Percentiles rank a stretch among this genome's conserved stretches.
Evolutionary conservation across 2,797 vertebrate species (phyloP).

Genomic region (Enteromius afrohamiltoni): DNA sequence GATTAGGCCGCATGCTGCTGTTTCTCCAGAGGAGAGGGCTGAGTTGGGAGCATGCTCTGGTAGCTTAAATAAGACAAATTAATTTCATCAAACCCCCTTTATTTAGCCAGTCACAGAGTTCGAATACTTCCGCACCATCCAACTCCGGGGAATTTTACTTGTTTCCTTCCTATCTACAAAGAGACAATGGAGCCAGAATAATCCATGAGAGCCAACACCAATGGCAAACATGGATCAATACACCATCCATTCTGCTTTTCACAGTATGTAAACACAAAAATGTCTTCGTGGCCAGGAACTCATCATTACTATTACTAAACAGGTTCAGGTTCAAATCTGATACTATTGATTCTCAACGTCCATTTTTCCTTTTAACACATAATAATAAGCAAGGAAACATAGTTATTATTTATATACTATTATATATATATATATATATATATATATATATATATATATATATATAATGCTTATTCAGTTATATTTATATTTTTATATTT

Average conservation of each 20-base stretch:
- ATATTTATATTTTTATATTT: too few relatives aligned
- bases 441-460: too few relatives aligned
- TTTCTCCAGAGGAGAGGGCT: constrained; percentile 74
- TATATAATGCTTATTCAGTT: too few relatives aligned
- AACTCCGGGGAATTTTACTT: background rate
- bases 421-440: too few relatives aligned
- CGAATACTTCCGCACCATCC: constrained; percentile 75
- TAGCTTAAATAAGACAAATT: background rate
- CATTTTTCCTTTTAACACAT: background rate
- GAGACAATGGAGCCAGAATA: constrained; percentile 2
- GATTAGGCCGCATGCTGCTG: constrained; percentile 67
- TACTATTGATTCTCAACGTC: background rate
- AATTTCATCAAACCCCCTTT: background rate
- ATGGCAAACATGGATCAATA: background rate
- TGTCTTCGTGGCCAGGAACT: background rate
- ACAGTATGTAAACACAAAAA: constrained; percentile 12
- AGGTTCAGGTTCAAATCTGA: background rate
- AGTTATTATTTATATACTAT: too few relatives aligned
- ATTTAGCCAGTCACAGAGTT: constrained; percentile 60
- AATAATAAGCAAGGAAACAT: background rate
- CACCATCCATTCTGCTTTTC: background rate
- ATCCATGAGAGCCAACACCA: constrained; percentile 5
- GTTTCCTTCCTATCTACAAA: constrained; percentile 32
- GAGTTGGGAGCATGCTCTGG: constrained; percentile 66
- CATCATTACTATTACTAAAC: constrained; percentile 63